A percentile compares a stretch with the other conserved stretches of the same genome.
Conservation (phyloP, 1,140 invertebrate species). For the Atta colombica region DNA sequence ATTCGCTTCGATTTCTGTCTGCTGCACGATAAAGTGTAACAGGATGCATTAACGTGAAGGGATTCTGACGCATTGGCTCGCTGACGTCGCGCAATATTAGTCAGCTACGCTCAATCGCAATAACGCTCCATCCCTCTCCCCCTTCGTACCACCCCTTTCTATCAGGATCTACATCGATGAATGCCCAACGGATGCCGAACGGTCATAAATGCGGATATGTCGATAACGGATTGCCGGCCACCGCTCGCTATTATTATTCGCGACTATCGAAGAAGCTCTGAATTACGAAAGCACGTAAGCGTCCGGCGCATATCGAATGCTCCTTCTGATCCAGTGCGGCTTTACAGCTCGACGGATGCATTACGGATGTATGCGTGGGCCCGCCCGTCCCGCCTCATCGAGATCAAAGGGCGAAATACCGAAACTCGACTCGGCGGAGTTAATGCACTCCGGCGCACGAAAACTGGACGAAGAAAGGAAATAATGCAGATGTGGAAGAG, state of each 20-base stretch:
- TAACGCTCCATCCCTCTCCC: not conserved
- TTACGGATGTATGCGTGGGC: slow-evolving; percentile 50
- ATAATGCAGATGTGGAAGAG: slow-evolving; percentile 43
- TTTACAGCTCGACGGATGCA: slow-evolving; percentile 49
- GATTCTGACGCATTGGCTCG: slow-evolving; percentile 35
- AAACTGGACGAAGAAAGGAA: slow-evolving; percentile 42
- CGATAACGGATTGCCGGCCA: slow-evolving; percentile 50
- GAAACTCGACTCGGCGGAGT: slow-evolving; percentile 49
- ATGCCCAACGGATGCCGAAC: slow-evolving; percentile 40
- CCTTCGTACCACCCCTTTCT: not conserved
- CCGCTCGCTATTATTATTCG: slow-evolving; percentile 7
- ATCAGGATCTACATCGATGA: slow-evolving; percentile 55
- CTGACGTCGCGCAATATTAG: slow-evolving; percentile 53
- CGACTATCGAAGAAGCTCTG: slow-evolving; percentile 36
- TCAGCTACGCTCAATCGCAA: slow-evolving; percentile 55
- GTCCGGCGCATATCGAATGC: slow-evolving; percentile 40
- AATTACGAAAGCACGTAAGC: slow-evolving; percentile 53
- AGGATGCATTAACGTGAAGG: slow-evolving; percentile 52
- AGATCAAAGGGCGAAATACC: slow-evolving; percentile 62
- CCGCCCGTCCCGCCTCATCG: not conserved
- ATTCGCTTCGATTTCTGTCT: slow-evolving; percentile 40
- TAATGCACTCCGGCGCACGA: slow-evolving; percentile 44
- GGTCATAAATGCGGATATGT: slow-evolving; percentile 40
- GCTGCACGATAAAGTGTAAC: slow-evolving; percentile 51
- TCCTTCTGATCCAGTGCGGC: slow-evolving; percentile 21